Base-by-base conservation (phyloP, 2,113 vertebrate species). In the Lanius ludovicianus region DNA sequence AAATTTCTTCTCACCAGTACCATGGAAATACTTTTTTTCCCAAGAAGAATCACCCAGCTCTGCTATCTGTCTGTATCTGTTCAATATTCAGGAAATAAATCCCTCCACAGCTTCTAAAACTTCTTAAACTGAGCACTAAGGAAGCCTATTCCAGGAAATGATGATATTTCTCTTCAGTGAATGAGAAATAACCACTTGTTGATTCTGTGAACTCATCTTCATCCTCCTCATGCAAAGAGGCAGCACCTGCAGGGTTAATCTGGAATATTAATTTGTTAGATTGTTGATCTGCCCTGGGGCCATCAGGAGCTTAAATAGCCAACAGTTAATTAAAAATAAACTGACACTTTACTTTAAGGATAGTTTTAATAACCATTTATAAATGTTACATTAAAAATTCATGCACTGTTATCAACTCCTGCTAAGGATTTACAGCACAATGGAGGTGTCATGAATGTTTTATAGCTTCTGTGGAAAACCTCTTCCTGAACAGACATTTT, bases 291-390 rank as follows among this genome's bases (percentile, higher is more conserved):
- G 97, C 97, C 98, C 96, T 60, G 78, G 88, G 97, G 97, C 97
- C 96, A 98, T 95, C 37, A 60, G 96, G 91, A 98, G 93, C 94
- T 98, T 98, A 98, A 98, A 97, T 97, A 98, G 97, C 98, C 98
- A 98, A 97, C 96, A 98, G 98, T 98, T 98, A 98, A 98, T 98
- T 98, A 98, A 98, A 98, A 98, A 98, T 98, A 98, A 98, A 98
- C 98, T 97, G 98, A 98, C 98, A 98, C 98, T 98, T 98, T 98
- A 98, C 97, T 98, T 98, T 98, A 98, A 98, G 98, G 98, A 97
- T 98, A 98, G 98, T 98, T 98, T 98, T 98, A 98, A 98, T 98
- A 98, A 98, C 98, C 98, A 98, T 98, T 98, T 98, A 98, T 98
- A 98, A 98, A 98, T 98, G 98, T 98, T 98, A 98, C 97, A 98